phyloP scores from a whole-genome alignment of 2,797 vertebrate species.

The Acanthopagrus latus region DNA sequence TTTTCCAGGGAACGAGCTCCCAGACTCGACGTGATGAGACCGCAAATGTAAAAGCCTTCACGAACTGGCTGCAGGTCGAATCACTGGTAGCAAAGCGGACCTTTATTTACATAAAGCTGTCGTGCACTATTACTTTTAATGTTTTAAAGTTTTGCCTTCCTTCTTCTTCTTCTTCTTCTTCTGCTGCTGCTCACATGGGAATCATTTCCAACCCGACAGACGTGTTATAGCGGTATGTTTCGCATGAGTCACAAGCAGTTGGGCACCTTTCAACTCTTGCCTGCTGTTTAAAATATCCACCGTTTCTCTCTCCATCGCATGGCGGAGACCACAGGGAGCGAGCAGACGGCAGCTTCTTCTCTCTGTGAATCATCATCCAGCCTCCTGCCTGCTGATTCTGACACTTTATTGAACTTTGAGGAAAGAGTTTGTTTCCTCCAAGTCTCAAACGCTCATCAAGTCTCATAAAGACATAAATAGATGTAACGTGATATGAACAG shows the following conservation, averaged over 20 bases:
- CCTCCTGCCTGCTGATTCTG: conserved; percentile 58
- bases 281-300: conserved; percentile 61
- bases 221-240: conserved; percentile 43
- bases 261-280: conserved; percentile 57
- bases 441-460: neutral
- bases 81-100: conserved; percentile 19
- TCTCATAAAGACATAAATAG: neutral
- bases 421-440: conserved; percentile 29
- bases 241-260: conserved; percentile 63
- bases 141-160: conserved; percentile 4
- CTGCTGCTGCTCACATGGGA: conserved; percentile 20
- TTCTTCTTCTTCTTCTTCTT: neutral
- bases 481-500: neutral
- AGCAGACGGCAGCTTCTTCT: conserved; percentile 49
- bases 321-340: conserved; percentile 46
- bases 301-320: conserved; percentile 40
- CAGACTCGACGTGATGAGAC: conserved; percentile 15
- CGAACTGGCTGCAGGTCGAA: conserved; percentile 24
- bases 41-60: conserved; percentile 21
- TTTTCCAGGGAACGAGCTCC: conserved; percentile 3
- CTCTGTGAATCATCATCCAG: conserved; percentile 68
- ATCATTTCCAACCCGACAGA: conserved; percentile 41
- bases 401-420: conserved; percentile 49
- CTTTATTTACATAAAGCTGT: conserved; percentile 41
- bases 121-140: conserved; percentile 23